phyloP scores from a whole-genome alignment of 2,888 invertebrate genomes.

The Phoenoteleia sp. region DNA sequence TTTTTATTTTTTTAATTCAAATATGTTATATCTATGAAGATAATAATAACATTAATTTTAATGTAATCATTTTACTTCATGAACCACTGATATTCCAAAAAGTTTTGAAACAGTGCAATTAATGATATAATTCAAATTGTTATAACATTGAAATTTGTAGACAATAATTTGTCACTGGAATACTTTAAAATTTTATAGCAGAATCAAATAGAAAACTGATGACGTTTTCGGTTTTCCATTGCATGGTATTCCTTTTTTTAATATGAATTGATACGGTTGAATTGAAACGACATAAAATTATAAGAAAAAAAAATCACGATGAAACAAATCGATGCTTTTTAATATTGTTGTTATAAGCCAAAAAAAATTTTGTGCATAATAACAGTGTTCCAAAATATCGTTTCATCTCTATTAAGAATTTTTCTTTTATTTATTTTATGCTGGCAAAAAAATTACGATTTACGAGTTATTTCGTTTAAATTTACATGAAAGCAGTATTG shows the following conservation, averaged over 20 bases:
- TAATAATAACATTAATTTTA: too few relatives aligned
- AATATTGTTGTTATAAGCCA: not conserved
- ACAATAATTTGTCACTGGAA: constrained; percentile 59
- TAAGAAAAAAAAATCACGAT: not conserved
- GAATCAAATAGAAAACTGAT: constrained; percentile 57
- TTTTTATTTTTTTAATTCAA: too few relatives aligned
- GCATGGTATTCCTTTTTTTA: constrained; percentile 32
- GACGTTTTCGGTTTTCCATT: constrained; percentile 45
- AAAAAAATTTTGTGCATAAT: not conserved
- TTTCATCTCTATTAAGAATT: not conserved
- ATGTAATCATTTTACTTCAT: too few relatives aligned
- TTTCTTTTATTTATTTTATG: not conserved
- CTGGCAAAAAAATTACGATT: not conserved
- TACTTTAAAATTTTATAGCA: too few relatives aligned
- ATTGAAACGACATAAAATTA: constrained; percentile 39
- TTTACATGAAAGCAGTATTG: not conserved
- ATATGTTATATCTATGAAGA: too few relatives aligned
- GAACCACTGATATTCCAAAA: too few relatives aligned
- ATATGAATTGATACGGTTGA: constrained; percentile 8
- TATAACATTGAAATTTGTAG: constrained; percentile 46
- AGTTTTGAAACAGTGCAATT: constrained; percentile 55
- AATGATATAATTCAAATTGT: constrained; percentile 67
- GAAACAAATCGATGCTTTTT: constrained; percentile 8
- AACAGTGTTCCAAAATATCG: not conserved
- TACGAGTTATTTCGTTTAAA: not conserved